Percentiles rank a stretch among this genome's conserved stretches.
These are phyloP conservation scores for Rhincodon typus DNA, from an alignment of 2,797 vertebrate genomes.

Conservation along the genomic window DNA sequence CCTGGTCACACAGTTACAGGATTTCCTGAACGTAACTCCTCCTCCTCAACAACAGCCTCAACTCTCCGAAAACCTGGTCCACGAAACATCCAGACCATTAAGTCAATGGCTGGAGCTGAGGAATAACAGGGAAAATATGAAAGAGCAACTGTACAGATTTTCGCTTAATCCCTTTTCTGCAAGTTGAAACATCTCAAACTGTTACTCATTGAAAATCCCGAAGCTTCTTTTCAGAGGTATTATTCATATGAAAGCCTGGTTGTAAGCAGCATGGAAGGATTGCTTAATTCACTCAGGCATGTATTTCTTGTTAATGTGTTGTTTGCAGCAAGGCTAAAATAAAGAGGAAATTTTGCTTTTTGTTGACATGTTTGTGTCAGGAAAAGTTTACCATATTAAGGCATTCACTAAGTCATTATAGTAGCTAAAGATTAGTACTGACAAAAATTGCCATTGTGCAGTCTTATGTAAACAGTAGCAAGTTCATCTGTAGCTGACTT, in stretches of 20 bases:
- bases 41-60: not conserved
- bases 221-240: not conserved
- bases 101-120: not conserved
- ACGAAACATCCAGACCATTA: not conserved
- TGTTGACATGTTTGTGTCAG: not conserved
- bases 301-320: not conserved
- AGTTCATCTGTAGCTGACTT: not conserved
- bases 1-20: not conserved
- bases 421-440: not conserved
- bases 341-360: not conserved
- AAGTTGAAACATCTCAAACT: not conserved
- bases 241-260: not conserved
- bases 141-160: not conserved
- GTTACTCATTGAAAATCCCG: not conserved
- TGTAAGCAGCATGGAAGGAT: not conserved
- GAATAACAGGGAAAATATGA: not conserved
- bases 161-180: not conserved
- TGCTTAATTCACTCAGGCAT: not conserved
- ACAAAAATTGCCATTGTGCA: not conserved
- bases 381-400: not conserved
- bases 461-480: slow-evolving; percentile 29
- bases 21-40: not conserved
- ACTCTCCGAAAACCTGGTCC: no score
- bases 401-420: not conserved
- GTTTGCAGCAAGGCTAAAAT: not conserved